phyloP scores from a whole-genome alignment of 2,888 invertebrate species.

The Erpobdella octoculata region DNA sequence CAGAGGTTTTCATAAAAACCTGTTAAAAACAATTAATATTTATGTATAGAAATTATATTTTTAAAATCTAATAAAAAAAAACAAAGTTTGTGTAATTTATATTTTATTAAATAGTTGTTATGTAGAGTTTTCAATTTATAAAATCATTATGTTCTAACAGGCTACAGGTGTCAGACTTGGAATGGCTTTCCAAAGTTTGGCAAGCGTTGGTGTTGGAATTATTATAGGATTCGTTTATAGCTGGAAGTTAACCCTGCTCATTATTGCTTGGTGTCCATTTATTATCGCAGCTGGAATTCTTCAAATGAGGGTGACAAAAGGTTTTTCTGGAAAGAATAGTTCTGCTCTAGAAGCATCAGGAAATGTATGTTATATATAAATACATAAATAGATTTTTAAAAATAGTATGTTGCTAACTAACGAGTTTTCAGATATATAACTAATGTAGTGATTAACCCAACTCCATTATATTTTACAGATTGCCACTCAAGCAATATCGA shows the following conservation, averaged over 20 bases:
- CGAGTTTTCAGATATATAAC: too few species aligned
- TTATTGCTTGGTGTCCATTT: constrained; percentile 52
- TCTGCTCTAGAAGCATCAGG: constrained; percentile 55
- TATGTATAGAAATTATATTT: too few species aligned
- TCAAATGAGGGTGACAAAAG: constrained; percentile 50
- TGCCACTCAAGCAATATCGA: constrained; percentile 33
- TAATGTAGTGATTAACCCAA: too few species aligned
- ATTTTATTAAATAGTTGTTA: too few species aligned
- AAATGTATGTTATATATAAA: constrained; percentile 53
- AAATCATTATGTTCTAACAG: too few species aligned
- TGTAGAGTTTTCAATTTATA: too few species aligned
- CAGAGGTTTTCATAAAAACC: too few species aligned
- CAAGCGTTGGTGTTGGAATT: constrained; percentile 51
- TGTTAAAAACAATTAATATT: too few species aligned
- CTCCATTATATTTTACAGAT: too few species aligned
- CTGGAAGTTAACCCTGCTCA: constrained; percentile 53
- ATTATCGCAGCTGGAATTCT: constrained; percentile 50
- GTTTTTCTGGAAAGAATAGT: constrained; percentile 53
- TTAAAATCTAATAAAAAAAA: too few species aligned
- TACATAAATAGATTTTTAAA: too few species aligned
- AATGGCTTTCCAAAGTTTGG: constrained; percentile 47
- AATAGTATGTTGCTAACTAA: neutral
- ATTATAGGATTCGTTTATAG: constrained; percentile 53
- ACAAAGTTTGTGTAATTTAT: too few species aligned
- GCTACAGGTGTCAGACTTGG: constrained; percentile 53